Percentiles rank a stretch among this genome's conserved stretches.
Conservation (phyloP, 2,888 invertebrate genomes). For the Sussaba pulchella region DNA sequence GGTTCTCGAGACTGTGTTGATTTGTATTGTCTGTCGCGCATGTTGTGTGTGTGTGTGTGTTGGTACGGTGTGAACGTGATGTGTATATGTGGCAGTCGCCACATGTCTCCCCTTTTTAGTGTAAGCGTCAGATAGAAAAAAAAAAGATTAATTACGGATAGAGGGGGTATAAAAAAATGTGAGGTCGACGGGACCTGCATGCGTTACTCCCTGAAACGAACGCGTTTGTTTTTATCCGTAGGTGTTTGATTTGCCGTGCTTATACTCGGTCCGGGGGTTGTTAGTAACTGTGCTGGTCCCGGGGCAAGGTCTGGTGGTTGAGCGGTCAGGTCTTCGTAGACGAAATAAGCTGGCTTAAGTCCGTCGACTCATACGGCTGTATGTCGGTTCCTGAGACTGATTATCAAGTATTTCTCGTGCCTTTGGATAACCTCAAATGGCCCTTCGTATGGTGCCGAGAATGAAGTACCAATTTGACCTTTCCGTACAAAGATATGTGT, state of each 20-base stretch:
- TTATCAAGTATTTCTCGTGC: conserved; percentile 12
- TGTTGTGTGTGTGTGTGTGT: no score
- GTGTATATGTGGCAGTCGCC: neutral
- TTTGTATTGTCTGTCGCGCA: no score
- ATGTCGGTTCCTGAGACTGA: neutral
- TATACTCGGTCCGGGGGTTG: neutral
- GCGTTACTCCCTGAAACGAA: neutral
- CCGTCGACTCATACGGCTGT: conserved; percentile 4
- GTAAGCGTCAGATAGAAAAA: neutral
- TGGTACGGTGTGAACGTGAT: neutral
- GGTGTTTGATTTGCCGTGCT: neutral
- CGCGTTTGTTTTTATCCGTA: no score
- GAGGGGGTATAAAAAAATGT: no score
- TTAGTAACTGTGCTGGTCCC: neutral
- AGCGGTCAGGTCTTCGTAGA: neutral
- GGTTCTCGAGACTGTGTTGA: no score
- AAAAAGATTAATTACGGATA: neutral
- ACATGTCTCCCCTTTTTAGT: conserved; percentile 21
- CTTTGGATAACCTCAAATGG: conserved; percentile 20
- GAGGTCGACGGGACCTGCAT: no score
- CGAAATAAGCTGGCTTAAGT: neutral
- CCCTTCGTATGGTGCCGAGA: conserved; percentile 25
- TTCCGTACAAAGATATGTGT: neutral
- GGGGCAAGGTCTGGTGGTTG: neutral
- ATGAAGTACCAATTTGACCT: conserved; percentile 1